These are phyloP conservation scores for Bombus fervidus DNA, from an alignment of 1,140 invertebrate genomes.

Conservation along the genomic window DNA sequence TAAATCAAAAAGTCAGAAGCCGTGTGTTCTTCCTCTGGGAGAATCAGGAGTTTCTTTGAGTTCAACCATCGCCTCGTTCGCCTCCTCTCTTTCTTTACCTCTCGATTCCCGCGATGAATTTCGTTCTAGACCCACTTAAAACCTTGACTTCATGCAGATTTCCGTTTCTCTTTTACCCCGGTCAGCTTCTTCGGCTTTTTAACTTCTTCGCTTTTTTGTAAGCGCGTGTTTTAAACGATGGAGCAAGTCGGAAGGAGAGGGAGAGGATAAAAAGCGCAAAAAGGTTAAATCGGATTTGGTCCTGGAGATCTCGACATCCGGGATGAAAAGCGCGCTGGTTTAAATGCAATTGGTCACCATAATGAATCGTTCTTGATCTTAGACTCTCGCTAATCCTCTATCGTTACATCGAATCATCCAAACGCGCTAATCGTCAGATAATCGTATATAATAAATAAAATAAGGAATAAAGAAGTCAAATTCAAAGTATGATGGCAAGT, in stretches of 20 bases:
- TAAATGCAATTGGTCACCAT: conserved; percentile 39
- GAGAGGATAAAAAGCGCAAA: conserved; percentile 1
- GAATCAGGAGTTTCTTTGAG: conserved; percentile 34
- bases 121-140: conserved; percentile 41
- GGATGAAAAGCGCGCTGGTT: conserved; percentile 38
- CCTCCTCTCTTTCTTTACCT: background rate
- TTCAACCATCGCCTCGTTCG: background rate
- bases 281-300: conserved; percentile 52
- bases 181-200: conserved; percentile 45
- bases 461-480: background rate
- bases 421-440: background rate
- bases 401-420: background rate
- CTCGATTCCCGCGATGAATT: conserved; percentile 39
- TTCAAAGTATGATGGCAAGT: background rate
- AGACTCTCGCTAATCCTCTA: background rate
- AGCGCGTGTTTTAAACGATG: conserved; percentile 15
- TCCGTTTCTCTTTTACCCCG: conserved; percentile 27
- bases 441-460: background rate
- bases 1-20: conserved; percentile 27
- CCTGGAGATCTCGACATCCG: conserved; percentile 29
- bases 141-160: conserved; percentile 30
- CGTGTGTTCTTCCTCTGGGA: conserved; percentile 7
- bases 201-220: conserved; percentile 20
- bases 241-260: background rate
- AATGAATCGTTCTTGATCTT: conserved; percentile 27